Evolutionary conservation across 2,113 vertebrate species (phyloP), one percentile per base, ranked within the genome.

Genomic region (mouse (Mus musculus)): DNA sequence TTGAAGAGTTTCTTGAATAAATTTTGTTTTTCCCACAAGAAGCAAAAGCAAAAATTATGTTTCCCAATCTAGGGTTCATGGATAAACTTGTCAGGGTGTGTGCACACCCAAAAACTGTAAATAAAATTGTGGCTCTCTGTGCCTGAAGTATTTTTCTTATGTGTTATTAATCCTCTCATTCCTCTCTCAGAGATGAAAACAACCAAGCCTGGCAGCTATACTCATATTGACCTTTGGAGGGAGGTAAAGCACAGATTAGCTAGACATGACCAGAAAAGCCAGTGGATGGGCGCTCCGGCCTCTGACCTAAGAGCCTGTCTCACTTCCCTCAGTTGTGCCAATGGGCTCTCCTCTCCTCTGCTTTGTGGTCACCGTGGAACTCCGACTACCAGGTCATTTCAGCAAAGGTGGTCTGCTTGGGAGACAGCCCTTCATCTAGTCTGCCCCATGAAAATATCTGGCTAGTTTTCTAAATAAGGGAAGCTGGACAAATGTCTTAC

Each of bases 1-100:
- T 72, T 94, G 59, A 93, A 42, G 20, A 59, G 52, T 11, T 72
- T 85, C 49, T 95, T 96, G 26, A 59, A 87, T 56, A 24, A 22
- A 5, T 71, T 92, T n/a, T 75, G n/a, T 33, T 93, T 88, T 89
- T 39, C 75, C 30, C 49, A 84, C 30, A 89, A 39, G 28, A 75
- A 77, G 30, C 63, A 56, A 72, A 67, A 85, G 39, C 26, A 39
- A 52, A 52, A 61, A 94, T 65, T 13, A 72, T 30, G 12, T 95
- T 80, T 94, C 22, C 81, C 88, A 88, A 73, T 78, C 78, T 96
- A 67, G 46, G 3, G 30, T 52, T 94, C 20, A 19, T 67, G 16
- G 76, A 33, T 92, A 92, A 84, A 54, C 14, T 90, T 95, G 7
- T 61, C 63, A 33, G 63, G 22, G 26, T 56, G 0, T 14, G 65